Evolutionary conservation across 1,140 invertebrate species (phyloP), one percentile per base, ranked within the genome.

Genomic region (Tribolium madens): DNA sequence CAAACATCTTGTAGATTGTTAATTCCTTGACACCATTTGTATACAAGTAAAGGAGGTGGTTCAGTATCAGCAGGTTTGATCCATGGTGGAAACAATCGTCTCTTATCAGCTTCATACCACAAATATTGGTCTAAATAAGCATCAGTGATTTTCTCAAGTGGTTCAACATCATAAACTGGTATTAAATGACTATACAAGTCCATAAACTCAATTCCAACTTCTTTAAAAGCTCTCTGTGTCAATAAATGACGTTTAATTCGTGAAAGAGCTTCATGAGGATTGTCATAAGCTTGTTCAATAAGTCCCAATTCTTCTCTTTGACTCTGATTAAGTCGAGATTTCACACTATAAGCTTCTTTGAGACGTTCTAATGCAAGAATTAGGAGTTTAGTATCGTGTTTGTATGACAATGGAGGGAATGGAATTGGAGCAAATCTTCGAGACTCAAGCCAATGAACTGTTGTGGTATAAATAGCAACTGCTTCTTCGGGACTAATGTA

Each of bases 201-300:
- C 98, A 99, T 99, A 86, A 99, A 99, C 87, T 99, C 98, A 82
- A 99, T 99, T 10, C 97, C 97, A 74, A 96, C 96, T 91, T 99
- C 98, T 89, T 99, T 98, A 84, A 99, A 99, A 26, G 97, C 96
- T 87, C 98, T 91, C 86, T 99, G 98, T 0, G 98, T 99, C 0
- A 99, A 88, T 80, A 99, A 89, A 88, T 99, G 98, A 92, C 98
- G 95, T 86, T 99, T 99, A 81, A 99, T 99, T 83, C 98, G 93
- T 0, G 98, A 99, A 53, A 99, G 86, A 0, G 98, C 98, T 86
- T 99, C 98, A 81, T 99, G 98, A 71, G 98, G 98, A 89, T 99
- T 99, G 86, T 99, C 98, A 84, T 99, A 99, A 0, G 98, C 98
- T 86, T 99, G 98, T 87, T 99, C 98, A 83, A 99, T 99, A 0